Percentiles rank a stretch among this genome's conserved stretches.
Evolutionary conservation across 2,888 invertebrate genomes (phyloP).

Genomic region (Nephrocerus scutellatus): DNA sequence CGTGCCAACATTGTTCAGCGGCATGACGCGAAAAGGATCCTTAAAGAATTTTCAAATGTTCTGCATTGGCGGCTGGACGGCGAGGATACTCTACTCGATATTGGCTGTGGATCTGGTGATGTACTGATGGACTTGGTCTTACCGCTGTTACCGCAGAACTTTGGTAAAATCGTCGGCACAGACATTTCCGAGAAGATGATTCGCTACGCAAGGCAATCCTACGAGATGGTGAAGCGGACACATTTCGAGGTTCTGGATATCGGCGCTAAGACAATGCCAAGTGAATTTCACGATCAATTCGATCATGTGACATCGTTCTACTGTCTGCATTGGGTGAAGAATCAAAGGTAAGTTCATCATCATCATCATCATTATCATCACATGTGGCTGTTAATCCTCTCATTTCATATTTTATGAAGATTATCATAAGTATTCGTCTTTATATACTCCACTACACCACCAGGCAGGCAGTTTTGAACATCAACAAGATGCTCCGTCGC

Average conservation of each 20-base stretch:
- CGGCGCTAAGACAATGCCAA: conserved; percentile 48
- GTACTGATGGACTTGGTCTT: conserved; percentile 60
- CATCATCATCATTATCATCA: neutral
- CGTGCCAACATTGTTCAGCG: conserved; percentile 62
- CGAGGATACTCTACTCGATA: conserved; percentile 55
- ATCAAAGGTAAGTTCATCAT: conserved; percentile 47
- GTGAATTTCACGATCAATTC: conserved; percentile 51
- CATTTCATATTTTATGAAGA: conserved; percentile 4
- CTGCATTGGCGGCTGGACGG: conserved; percentile 54
- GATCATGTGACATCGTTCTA: conserved; percentile 71
- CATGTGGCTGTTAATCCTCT: conserved; percentile 1
- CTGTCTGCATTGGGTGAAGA: conserved; percentile 70
- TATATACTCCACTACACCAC: conserved; percentile 31
- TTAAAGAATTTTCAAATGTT: conserved; percentile 57
- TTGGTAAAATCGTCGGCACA: conserved; percentile 54
- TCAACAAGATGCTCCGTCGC: conserved; percentile 57
- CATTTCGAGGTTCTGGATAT: conserved; percentile 54
- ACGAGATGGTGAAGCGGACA: conserved; percentile 38
- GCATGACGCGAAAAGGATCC: conserved; percentile 56
- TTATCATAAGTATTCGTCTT: no score
- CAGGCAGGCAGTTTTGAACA: conserved; percentile 58
- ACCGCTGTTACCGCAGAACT: conserved; percentile 54
- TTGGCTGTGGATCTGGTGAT: conserved; percentile 70
- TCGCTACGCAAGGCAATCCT: conserved; percentile 55
- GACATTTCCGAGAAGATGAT: conserved; percentile 70